These are phyloP conservation scores for Dermatophagoides farinae DNA, from an alignment of 1,140 invertebrate species.

Conservation along the genomic window DNA sequence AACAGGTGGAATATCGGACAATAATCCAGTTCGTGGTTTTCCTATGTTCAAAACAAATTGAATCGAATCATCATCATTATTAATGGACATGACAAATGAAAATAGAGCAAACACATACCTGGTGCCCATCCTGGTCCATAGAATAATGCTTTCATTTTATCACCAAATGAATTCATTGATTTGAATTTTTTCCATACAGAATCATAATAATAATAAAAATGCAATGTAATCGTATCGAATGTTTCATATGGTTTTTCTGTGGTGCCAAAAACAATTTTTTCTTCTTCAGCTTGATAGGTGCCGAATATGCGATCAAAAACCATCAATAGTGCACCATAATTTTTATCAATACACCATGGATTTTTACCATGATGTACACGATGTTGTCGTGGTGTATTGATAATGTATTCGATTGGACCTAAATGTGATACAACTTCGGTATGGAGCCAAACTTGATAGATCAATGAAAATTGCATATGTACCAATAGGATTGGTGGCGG, in stretches of 20 bases:
- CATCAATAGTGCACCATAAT: conserved; percentile 39
- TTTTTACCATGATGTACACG: conserved; percentile 66
- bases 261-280: conserved; percentile 60
- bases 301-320: conserved; percentile 36
- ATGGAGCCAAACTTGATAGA: conserved; percentile 83
- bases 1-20: conserved; percentile 14
- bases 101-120: neutral
- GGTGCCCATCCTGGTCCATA: conserved; percentile 19
- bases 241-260: conserved; percentile 52
- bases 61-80: no score
- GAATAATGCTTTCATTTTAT: conserved; percentile 17
- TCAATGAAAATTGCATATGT: conserved; percentile 62
- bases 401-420: conserved; percentile 56
- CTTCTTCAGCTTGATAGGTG: conserved; percentile 35
- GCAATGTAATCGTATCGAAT: conserved; percentile 44
- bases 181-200: conserved; percentile 24
- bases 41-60: conserved; percentile 22
- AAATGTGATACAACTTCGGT: conserved; percentile 52
- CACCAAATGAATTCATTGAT: neutral
- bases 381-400: conserved; percentile 74
- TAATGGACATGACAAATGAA: neutral
- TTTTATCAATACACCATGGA: conserved; percentile 41
- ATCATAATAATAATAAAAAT: conserved; percentile 21
- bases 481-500: conserved; percentile 62
- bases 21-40: conserved; percentile 15